A percentile compares a stretch with the other conserved stretches of the same genome.
Conservation (phyloP, 23 tunicate species). For the Styela clava region DNA sequence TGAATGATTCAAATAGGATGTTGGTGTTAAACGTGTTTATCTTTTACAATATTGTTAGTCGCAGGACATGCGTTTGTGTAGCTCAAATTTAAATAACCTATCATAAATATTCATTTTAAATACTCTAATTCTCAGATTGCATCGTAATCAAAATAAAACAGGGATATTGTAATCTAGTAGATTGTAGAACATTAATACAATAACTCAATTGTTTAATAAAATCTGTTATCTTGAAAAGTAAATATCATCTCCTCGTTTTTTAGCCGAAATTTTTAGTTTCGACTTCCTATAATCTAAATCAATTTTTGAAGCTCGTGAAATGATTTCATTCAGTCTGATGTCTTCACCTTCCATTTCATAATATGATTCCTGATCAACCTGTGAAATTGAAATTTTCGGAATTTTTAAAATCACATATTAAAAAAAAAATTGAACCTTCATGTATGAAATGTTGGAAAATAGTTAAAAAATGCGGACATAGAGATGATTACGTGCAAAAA, state of each 20-base stretch:
- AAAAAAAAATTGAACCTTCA: neutral
- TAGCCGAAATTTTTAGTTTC: conserved; percentile 41
- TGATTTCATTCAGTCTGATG: conserved; percentile 33
- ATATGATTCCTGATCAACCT: conserved; percentile 63
- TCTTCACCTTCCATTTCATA: conserved; percentile 56
- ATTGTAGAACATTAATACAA: too few relatives aligned
- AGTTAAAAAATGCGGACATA: neutral
- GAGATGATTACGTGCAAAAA: neutral
- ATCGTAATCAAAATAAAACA: too few relatives aligned
- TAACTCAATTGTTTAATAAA: too few relatives aligned
- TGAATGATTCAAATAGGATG: too few relatives aligned
- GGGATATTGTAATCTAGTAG: too few relatives aligned
- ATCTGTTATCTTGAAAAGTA: conserved; percentile 46
- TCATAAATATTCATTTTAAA: too few relatives aligned
- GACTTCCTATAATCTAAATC: conserved; percentile 28
- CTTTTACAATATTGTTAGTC: too few relatives aligned
- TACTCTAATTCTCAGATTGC: too few relatives aligned
- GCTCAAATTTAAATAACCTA: too few relatives aligned
- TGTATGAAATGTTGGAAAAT: neutral
- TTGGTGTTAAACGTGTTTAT: too few relatives aligned
- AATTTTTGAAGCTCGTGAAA: conserved; percentile 30
- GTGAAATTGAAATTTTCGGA: neutral
- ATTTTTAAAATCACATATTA: neutral
- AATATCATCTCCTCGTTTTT: conserved; percentile 29
- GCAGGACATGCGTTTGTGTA: too few relatives aligned